Evolutionary conservation across 1,140 invertebrate species (phyloP).

Genomic region (Drosophila subobscura): DNA sequence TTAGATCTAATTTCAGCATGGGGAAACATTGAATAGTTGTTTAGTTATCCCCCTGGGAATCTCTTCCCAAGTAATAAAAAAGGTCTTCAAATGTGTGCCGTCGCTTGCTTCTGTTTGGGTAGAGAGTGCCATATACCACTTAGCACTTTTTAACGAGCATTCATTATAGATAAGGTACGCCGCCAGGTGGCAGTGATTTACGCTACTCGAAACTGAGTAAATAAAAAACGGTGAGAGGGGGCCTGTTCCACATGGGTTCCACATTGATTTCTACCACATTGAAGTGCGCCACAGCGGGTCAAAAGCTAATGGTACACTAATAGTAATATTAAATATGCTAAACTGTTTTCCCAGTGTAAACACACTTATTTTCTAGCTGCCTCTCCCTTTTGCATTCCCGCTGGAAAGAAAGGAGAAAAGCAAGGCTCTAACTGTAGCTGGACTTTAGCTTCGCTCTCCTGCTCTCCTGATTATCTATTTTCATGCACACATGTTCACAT

Average conservation of each 20-base stretch:
- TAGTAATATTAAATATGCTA: neutral
- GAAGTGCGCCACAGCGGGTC: neutral
- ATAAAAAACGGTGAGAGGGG: neutral
- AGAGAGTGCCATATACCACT: neutral
- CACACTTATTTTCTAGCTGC: neutral
- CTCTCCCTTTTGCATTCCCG: neutral
- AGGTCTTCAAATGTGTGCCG: too few species aligned
- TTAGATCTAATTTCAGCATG: too few species aligned
- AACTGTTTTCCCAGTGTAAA: conserved; percentile 1
- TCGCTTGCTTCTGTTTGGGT: neutral
- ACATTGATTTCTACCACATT: neutral
- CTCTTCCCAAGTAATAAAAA: too few species aligned
- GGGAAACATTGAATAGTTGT: too few species aligned
- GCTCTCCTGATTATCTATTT: conserved; percentile 32
- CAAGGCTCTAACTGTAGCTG: neutral
- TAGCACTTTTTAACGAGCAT: too few species aligned
- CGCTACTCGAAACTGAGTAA: conserved; percentile 18
- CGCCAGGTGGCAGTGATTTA: conserved; percentile 25
- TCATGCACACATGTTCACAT: neutral
- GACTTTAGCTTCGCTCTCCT: conserved; percentile 10
- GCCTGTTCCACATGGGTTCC: neutral
- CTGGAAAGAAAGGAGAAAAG: neutral
- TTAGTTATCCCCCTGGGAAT: too few species aligned
- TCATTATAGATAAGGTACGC: conserved; percentile 14
- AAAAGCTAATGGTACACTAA: neutral